Evolutionary conservation across 2,888 invertebrate genomes (phyloP), one percentile per base, ranked within the genome.

Genomic region (Himalopsyche kuldschensis): DNA sequence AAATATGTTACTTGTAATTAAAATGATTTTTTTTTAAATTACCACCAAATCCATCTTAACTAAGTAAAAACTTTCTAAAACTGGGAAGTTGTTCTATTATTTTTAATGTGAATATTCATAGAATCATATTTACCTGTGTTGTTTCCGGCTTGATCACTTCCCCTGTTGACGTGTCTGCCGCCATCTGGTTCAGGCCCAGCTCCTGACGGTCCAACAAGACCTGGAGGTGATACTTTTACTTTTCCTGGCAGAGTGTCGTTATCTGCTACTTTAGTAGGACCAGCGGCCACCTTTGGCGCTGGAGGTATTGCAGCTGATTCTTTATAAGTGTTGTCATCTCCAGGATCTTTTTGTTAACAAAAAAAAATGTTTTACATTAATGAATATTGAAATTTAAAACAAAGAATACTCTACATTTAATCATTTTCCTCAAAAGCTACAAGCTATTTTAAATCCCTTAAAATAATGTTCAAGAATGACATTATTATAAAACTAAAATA

Each of bases 251-350:
- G 32, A 35, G 88, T 87, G n/a, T 87, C 86, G 81, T 89, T 88
- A 87, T 89, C 89, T 47, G 89, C 88, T 41, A 88, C 87, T 86
- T 90, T 89, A 85, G 89, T 88, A 30, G 87, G 88, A 86, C 88
- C 88, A 77, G 87, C 87, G 88, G 90, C 87, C 1, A 90, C 88
- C 87, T 90, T 92, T 85, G 89, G 92, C 79, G 90, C 92, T 86
- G 93, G 93, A 1, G 93, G 93, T 84, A 93, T 91, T 3, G 92
- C 92, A 75, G 92, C 92, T 0, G 92, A 91, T 88, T 93, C 93
- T 84, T 92, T 89, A 86, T 93, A 92, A 87, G 91, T 92, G 85
- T 90, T 90, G 87, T 92, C 92, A 87, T 92, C 92, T 85, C 92
- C 92, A 81, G 89, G 87, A 85, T 90, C 89, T 86, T 90, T 89